Conservation (phyloP, 1,140 invertebrate genomes). For the Cyclina sinensis region DNA sequence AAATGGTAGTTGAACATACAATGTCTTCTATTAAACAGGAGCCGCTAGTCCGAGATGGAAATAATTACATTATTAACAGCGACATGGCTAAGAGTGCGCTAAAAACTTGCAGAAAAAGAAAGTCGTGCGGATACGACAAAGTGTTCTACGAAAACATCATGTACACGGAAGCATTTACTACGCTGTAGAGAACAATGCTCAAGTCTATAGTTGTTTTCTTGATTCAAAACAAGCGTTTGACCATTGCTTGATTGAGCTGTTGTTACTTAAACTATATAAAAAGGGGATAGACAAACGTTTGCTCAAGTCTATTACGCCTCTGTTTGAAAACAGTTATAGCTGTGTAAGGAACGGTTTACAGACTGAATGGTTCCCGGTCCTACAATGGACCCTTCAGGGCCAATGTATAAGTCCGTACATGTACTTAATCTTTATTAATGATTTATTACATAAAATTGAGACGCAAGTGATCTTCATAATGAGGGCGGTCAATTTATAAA, state of each 20-base stretch:
- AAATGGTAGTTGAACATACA: no score
- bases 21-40: no score
- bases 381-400: neutral
- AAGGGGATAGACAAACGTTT: neutral
- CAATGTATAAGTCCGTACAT: neutral
- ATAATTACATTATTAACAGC: neutral
- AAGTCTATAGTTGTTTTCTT: neutral
- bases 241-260: neutral
- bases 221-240: constrained; percentile 17
- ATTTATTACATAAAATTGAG: neutral
- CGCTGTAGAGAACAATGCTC: neutral
- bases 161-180: neutral
- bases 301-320: neutral
- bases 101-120: neutral
- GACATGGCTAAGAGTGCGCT: neutral
- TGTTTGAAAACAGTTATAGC: neutral
- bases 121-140: no score
- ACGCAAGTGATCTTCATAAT: no score
- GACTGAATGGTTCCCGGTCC: neutral
- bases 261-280: constrained; percentile 5
- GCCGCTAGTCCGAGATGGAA: no score
- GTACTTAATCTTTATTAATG: constrained; percentile 3
- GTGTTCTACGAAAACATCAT: neutral
- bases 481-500: no score
- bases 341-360: neutral